Evolutionary conservation across 2,888 invertebrate genomes (phyloP).

Genomic region (Steinernema carpocapsae): DNA sequence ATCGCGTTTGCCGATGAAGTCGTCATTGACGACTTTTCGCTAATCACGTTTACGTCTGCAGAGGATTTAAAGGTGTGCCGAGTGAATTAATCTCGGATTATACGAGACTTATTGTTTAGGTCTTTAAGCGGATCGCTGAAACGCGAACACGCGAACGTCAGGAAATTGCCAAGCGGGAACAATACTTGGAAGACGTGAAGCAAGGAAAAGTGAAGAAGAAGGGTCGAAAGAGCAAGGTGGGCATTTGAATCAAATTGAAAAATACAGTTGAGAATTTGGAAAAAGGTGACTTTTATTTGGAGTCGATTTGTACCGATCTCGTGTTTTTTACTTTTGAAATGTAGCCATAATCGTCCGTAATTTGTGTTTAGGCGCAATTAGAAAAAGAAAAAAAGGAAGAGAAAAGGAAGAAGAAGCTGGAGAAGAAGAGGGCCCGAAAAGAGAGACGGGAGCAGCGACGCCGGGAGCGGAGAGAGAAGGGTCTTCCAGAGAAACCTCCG

Average conservation of each 20-base stretch:
- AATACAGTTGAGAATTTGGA: not conserved
- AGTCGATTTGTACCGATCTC: too few relatives aligned
- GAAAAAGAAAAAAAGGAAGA: constrained; percentile 38
- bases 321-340: not conserved
- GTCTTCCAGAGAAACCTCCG: constrained; percentile 35
- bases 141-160: not conserved
- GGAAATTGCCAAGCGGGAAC: constrained; percentile 7
- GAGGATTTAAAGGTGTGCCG: constrained; percentile 20
- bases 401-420: constrained; percentile 28
- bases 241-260: not conserved
- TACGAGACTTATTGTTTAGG: not conserved
- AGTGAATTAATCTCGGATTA: not conserved
- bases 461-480: constrained; percentile 17
- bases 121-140: constrained; percentile 15
- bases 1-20: constrained; percentile 17
- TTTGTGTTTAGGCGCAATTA: constrained; percentile 31
- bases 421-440: constrained; percentile 38
- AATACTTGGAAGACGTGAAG: constrained; percentile 4
- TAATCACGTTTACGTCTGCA: constrained; percentile 19
- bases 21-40: constrained; percentile 28
- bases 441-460: constrained; percentile 30
- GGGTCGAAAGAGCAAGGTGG: constrained; percentile 25
- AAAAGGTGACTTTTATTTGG: too few relatives aligned
- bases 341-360: not conserved
- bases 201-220: constrained; percentile 30